phyloP scores from a whole-genome alignment of 92 coral and sea anemone species.

The Actinernus sp. region DNA sequence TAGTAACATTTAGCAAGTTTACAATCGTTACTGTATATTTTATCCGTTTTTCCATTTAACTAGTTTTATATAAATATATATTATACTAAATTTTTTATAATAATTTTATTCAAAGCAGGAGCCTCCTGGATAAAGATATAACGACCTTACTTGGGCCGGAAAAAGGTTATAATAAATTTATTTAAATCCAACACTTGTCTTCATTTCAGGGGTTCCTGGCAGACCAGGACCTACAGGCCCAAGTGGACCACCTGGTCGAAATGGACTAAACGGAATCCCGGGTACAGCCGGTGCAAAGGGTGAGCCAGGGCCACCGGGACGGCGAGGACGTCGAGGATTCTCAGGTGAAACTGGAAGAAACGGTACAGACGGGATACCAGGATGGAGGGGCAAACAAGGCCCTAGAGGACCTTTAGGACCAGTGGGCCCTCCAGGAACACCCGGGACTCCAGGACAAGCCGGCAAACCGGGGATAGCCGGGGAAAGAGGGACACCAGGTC shows the following conservation, averaged over 20 bases:
- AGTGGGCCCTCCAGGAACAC: conserved; percentile 62
- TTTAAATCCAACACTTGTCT: neutral
- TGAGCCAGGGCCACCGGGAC: conserved; percentile 64
- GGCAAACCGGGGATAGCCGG: conserved; percentile 78
- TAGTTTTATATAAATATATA: no score
- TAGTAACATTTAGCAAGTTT: no score
- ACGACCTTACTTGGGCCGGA: no score
- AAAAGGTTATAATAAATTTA: no score
- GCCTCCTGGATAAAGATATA: neutral
- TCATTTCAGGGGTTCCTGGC: conserved; percentile 73
- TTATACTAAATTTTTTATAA: no score
- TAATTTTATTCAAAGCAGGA: no score
- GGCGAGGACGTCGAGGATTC: conserved; percentile 72
- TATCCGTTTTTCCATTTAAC: no score
- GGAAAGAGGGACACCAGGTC: conserved; percentile 75
- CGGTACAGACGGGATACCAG: conserved; percentile 86
- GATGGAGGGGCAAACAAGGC: conserved; percentile 87
- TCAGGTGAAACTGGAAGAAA: conserved; percentile 73
- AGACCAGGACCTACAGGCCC: conserved; percentile 80
- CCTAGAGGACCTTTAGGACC: conserved; percentile 85
- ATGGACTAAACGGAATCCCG: conserved; percentile 83
- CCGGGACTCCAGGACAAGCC: conserved; percentile 45
- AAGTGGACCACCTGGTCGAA: conserved; percentile 89
- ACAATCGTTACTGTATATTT: no score
- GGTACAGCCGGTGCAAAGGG: conserved; percentile 76